Conservation (phyloP, 2,797 vertebrate genomes). For the Catostomus latipinnis region DNA sequence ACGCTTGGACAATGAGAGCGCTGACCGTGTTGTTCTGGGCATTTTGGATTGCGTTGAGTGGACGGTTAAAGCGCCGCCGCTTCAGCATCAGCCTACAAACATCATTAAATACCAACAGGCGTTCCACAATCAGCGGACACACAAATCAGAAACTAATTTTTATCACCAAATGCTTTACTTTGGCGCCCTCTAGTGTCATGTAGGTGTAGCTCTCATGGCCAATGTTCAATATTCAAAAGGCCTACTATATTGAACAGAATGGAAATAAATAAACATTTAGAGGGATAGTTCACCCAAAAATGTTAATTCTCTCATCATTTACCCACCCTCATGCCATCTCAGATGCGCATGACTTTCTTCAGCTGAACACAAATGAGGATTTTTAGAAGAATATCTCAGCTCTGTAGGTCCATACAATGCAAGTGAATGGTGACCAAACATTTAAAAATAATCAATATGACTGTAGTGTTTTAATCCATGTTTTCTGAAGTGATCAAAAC, state of each 20-base stretch:
- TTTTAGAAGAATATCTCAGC: too few relatives aligned
- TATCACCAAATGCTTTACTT: background rate
- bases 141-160: background rate
- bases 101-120: background rate
- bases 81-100: background rate
- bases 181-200: constrained; percentile 43
- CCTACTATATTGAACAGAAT: background rate
- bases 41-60: constrained; percentile 48
- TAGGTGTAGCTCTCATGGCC: background rate
- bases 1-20: constrained; percentile 56
- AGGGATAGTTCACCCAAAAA: too few relatives aligned
- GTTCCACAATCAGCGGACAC: background rate
- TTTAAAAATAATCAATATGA: too few relatives aligned
- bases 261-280: background rate
- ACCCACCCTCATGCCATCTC: too few relatives aligned
- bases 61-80: background rate
- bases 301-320: too few relatives aligned
- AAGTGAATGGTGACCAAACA: too few relatives aligned
- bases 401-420: too few relatives aligned
- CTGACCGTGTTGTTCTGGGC: constrained; percentile 52
- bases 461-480: too few relatives aligned
- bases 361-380: too few relatives aligned
- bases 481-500: too few relatives aligned
- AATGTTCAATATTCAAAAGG: background rate
- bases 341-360: too few relatives aligned